phyloP scores from a whole-genome alignment of 1,140 invertebrate genomes.

The silkworm (Bombyx mori) region ASM3026992v2 NC_085109.1:2648001-2648500 shows the following conservation, averaged over 20 bases:
- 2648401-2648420: too few species aligned
- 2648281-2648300: too few species aligned
- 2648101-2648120: too few species aligned
- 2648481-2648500: too few species aligned
- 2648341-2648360: too few species aligned
- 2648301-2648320: too few species aligned
- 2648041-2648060: constrained; percentile 53
- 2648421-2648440: too few species aligned
- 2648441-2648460: too few species aligned
- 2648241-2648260: constrained; percentile 46
- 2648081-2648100: neutral
- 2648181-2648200: constrained; percentile 27
- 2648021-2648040: constrained; percentile 63
- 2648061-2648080: constrained; percentile 47
- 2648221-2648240: constrained; percentile 61
- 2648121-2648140: constrained; percentile 57
- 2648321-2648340: too few species aligned
- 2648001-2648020: constrained; percentile 42
- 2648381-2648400: too few species aligned
- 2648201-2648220: constrained; percentile 62
- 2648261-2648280: constrained; percentile 44
- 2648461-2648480: too few species aligned
- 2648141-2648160: constrained; percentile 35
- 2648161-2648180: constrained; percentile 53
- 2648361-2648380: too few species aligned